Conservation (phyloP, 2,888 invertebrate genomes). For the Torymus texanus region DNA sequence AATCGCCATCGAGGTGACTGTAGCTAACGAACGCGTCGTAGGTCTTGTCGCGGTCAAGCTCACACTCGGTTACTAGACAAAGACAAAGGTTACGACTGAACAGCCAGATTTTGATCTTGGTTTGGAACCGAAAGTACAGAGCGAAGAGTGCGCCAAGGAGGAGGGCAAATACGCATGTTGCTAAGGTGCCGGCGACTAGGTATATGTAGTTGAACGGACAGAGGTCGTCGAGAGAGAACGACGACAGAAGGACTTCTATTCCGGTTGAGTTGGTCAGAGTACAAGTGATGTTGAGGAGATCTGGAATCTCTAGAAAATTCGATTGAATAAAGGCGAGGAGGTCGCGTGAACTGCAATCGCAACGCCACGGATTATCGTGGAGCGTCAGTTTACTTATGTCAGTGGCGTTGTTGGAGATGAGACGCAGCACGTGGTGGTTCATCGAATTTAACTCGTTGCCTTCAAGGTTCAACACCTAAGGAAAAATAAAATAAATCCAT, state of each 20-base stretch:
- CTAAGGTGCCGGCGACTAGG: not conserved
- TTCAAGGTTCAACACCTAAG: constrained; percentile 76
- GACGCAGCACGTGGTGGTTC: constrained; percentile 62
- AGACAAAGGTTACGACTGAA: constrained; percentile 79
- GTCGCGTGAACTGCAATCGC: constrained; percentile 80
- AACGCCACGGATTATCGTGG: constrained; percentile 81
- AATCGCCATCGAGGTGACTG: constrained; percentile 85
- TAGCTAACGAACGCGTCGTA: constrained; percentile 90
- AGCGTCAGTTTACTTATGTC: constrained; percentile 77
- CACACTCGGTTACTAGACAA: constrained; percentile 82
- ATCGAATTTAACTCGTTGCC: constrained; percentile 78
- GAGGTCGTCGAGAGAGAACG: constrained; percentile 3
- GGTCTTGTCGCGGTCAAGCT: constrained; percentile 81
- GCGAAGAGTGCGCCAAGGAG: constrained; percentile 73
- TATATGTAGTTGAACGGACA: not conserved
- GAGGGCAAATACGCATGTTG: not conserved
- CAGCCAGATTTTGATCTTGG: constrained; percentile 82
- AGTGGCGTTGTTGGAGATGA: too few relatives aligned
- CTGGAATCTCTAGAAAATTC: constrained; percentile 64
- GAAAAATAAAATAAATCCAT: not conserved
- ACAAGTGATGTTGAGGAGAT: constrained; percentile 27
- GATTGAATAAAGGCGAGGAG: constrained; percentile 78
- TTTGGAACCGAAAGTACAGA: constrained; percentile 77
- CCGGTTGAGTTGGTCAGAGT: not conserved
- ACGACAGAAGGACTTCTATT: not conserved